Base-by-base conservation (phyloP, 53 echinoderm and acorn worm genomes). In the Antedon mediterranea region DNA sequence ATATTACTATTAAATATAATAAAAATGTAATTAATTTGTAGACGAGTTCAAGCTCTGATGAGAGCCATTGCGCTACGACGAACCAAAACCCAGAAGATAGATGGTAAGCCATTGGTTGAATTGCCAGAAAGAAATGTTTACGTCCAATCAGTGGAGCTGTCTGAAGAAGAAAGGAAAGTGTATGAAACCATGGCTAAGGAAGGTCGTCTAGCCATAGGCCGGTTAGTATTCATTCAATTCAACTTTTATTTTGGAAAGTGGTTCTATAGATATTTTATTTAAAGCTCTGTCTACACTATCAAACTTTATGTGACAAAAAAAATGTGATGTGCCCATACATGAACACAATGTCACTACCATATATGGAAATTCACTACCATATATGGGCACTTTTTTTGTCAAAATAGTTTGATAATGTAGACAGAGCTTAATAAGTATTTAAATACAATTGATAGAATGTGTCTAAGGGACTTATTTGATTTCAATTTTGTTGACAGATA, bases 171-270 rank as follows among this genome's bases (percentile, higher is more conserved):
- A 80, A 85, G 83, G 44, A 84, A 83, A 0, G 80, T 94, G 75
- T 94, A 94, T 72, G 87, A 91, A 76, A 89, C 86, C 31, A 89
- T 89, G 91, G 95, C 89, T 1, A 87, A 87, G 43, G 95, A 91
- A 27, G 95, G 95, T 32, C 85, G 81, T 34, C 81, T 94, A 0
- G 83, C 91, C 34, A 91, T 94, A 41, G 86, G 88, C 76, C 91
- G 91, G 95, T 94, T 30, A 89, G 95, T 83, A 4, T 37, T 6
- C 4, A n/a, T n/a, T n/a, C n/a, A n/a, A n/a, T n/a, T n/a, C n/a
- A n/a, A n/a, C n/a, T n/a, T n/a, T n/a, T n/a, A n/a, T n/a, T n/a
- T n/a, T n/a, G n/a, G n/a, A n/a, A n/a, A n/a, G n/a, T n/a, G n/a
- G n/a, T n/a, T n/a, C n/a, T n/a, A n/a, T n/a, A n/a, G n/a, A n/a